These are phyloP conservation scores for Procavia capensis DNA, from an alignment of 2,113 vertebrate genomes.

Conservation along the genomic window DNA sequence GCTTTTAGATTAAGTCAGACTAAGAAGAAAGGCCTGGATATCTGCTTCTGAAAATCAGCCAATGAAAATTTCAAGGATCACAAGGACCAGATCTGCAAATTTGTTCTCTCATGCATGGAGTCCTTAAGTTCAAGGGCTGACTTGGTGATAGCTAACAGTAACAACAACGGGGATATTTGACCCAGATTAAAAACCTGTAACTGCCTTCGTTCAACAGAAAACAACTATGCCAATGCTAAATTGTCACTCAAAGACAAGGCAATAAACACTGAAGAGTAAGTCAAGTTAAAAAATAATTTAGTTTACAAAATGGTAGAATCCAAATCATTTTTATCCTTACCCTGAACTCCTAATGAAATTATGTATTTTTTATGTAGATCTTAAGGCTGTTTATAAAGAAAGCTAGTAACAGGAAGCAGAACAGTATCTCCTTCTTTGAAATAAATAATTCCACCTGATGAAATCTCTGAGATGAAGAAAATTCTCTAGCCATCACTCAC, in stretches of 20 bases:
- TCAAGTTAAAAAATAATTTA: background rate
- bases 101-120: background rate
- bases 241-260: background rate
- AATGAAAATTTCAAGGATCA: background rate
- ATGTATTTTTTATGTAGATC: conserved; percentile 78
- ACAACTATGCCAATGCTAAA: background rate
- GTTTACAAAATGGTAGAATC: conserved; percentile 61
- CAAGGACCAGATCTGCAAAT: background rate
- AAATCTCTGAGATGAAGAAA: conserved; percentile 75
- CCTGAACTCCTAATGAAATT: conserved; percentile 76
- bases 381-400: conserved; percentile 80
- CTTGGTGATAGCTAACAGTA: background rate
- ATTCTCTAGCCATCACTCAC: conserved; percentile 76
- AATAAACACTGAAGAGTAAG: background rate
- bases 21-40: background rate
- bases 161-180: background rate
- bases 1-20: background rate
- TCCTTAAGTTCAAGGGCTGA: background rate
- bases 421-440: conserved; percentile 77
- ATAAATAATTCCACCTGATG: conserved; percentile 62
- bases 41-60: background rate
- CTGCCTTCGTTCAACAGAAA: background rate
- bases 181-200: background rate
- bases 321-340: conserved; percentile 80
- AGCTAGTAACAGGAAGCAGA: conserved; percentile 79